Evolutionary conservation across 2,888 invertebrate genomes (phyloP).

Genomic region (Terebella lapidaria): DNA sequence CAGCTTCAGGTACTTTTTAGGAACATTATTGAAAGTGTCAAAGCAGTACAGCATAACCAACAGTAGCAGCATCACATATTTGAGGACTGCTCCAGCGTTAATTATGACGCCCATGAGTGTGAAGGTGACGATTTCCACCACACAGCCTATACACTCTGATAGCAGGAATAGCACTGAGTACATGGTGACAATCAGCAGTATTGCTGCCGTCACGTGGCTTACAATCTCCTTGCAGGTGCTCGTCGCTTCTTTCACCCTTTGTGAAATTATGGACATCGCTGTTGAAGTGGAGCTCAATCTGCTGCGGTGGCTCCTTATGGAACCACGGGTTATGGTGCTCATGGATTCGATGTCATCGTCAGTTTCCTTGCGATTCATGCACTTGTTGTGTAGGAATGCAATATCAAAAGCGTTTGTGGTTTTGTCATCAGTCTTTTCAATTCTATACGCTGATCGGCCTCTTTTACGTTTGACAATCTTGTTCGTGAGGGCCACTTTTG

Average conservation of each 20-base stretch:
- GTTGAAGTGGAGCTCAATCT: not conserved
- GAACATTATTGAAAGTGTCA: constrained; percentile 50
- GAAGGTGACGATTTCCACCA: constrained; percentile 26
- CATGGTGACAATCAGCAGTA: constrained; percentile 20
- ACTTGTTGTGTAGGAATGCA: not conserved
- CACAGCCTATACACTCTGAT: constrained; percentile 26
- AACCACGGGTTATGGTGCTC: constrained; percentile 1
- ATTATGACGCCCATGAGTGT: constrained; percentile 52
- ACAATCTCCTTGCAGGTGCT: not conserved
- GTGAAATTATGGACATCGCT: not conserved
- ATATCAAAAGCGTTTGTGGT: not conserved
- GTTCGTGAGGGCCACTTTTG: constrained; percentile 17
- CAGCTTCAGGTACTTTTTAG: constrained; percentile 47
- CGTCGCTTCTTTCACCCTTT: not conserved
- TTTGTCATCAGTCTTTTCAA: not conserved
- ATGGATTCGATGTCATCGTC: constrained; percentile 4
- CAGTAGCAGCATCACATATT: constrained; percentile 47
- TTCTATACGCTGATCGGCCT: constrained; percentile 5
- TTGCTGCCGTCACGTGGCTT: constrained; percentile 13
- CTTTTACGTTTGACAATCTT: constrained; percentile 5
- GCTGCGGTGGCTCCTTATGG: not conserved
- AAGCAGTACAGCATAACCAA: constrained; percentile 51
- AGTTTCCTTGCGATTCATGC: not conserved
- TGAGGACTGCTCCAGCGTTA: constrained; percentile 46
- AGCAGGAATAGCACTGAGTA: constrained; percentile 26